A percentile compares a stretch with the other conserved stretches of the same genome.
phyloP scores from a whole-genome alignment of 1,140 invertebrate genomes.

The Drosophila melanica region DNA sequence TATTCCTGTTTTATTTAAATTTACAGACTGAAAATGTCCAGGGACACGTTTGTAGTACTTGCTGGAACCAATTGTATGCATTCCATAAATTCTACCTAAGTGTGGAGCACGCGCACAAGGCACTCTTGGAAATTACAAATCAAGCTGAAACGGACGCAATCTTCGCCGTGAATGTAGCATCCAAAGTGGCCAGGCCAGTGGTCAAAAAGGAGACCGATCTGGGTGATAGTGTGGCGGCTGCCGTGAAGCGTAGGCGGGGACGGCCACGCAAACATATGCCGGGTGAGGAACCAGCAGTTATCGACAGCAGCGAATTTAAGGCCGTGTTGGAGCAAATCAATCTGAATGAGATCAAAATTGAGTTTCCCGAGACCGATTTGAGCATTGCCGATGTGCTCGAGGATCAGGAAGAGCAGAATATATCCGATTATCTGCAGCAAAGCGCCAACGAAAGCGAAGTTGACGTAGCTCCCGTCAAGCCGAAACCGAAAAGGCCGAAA shows the following conservation, averaged over 20 bases:
- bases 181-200: background rate
- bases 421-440: constrained; percentile 24
- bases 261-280: constrained; percentile 56
- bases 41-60: constrained; percentile 54
- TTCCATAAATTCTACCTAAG: constrained; percentile 66
- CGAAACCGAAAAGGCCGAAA: background rate
- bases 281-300: constrained; percentile 1
- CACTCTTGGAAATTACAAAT: background rate
- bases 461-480: background rate
- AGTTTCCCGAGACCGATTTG: constrained; percentile 65
- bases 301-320: constrained; percentile 55
- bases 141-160: background rate
- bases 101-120: constrained; percentile 59
- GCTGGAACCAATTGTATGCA: constrained; percentile 61
- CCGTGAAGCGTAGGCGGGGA: constrained; percentile 64
- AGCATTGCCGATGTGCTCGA: constrained; percentile 71
- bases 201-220: constrained; percentile 28
- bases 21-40: constrained; percentile 34
- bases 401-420: constrained; percentile 49
- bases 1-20: background rate
- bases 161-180: background rate
- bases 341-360: constrained; percentile 71
- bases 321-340: constrained; percentile 69
- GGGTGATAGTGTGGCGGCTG: constrained; percentile 55
- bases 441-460: constrained; percentile 25